Evolutionary conservation across 2,797 vertebrate genomes (phyloP), one percentile per base, ranked within the genome.

Genomic region (Pseudochirops cupreus): DNA sequence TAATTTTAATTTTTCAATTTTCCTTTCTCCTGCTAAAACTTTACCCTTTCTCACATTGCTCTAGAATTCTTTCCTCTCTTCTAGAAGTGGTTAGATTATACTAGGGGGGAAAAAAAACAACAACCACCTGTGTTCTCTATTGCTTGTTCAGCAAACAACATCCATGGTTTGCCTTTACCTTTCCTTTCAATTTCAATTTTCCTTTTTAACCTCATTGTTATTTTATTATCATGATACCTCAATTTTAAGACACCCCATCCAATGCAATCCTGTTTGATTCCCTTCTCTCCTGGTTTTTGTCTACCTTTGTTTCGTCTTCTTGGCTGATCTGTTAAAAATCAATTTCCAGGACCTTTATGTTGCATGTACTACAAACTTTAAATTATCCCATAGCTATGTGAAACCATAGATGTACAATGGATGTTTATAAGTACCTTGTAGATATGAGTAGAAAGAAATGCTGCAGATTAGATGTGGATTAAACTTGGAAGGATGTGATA

Each of bases 331-430:
- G 87, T 31, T 91, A 56, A 16, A 91, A 93, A 58, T 92, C n/a
- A 93, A 50, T 91, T 91, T 57, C 26, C 91, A 92, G 31, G 50
- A n/a, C 11, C 56, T 59, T 29, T 28, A 90, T 67, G 46, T 52
- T 67, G 26, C 53, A 96, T 16, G 50, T 39, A 87, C 21, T 87
- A 0, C 95, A 46, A 91, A 90, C 56, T 95, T 59, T 91, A 82
- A 52, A 56, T 94, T 90, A 24, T 29, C 82, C 91, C 93, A 67
- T 87, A 92, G 54, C 56, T 87, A 56, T 29, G 90, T 24, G n/a
- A 95, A 96, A 93, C 90, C 67, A 90, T 24, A 93, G 67, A 92
- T 91, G 96, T 74, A 56, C 87, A 31, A 1, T 89, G 33, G 21
- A 82, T 67, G 24, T 67, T 92, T 82, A 74, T 31, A 29, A 46